Evolutionary conservation across 2,888 invertebrate species (phyloP).

Genomic region (Callimorpha dominula): DNA sequence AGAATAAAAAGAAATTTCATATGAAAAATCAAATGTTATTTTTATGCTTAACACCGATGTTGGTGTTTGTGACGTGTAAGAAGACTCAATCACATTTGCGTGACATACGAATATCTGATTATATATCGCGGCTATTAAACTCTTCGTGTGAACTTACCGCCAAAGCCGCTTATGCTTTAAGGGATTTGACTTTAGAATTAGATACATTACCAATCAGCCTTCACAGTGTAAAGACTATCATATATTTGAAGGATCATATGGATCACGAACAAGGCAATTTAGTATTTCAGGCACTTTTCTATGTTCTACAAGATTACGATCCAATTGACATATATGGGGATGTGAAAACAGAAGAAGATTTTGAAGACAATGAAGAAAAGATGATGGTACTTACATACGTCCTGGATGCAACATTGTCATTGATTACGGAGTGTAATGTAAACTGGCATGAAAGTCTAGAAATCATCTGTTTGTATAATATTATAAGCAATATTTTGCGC

Average conservation of each 20-base stretch:
- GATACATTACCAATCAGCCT: constrained; percentile 78
- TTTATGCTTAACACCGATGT: constrained; percentile 88
- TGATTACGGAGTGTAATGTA: constrained; percentile 90
- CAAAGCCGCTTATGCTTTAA: constrained; percentile 86
- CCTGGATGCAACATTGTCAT: constrained; percentile 88
- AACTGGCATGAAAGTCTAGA: constrained; percentile 93
- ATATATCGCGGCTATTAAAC: constrained; percentile 87
- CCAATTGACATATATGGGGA: constrained; percentile 62
- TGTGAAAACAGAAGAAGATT: constrained; percentile 52
- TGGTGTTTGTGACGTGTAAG: constrained; percentile 69
- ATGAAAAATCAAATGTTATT: constrained; percentile 88
- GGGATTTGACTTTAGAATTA: constrained; percentile 83
- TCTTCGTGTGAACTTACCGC: constrained; percentile 88
- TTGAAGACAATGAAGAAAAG: constrained; percentile 68
- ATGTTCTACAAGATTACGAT: constrained; percentile 86
- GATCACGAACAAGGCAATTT: constrained; percentile 88
- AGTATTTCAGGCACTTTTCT: constrained; percentile 88
- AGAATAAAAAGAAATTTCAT: constrained; percentile 61
- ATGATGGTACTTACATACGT: constrained; percentile 88
- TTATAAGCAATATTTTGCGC: constrained; percentile 74
- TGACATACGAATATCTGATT: constrained; percentile 87
- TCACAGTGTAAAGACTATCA: constrained; percentile 85
- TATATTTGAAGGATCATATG: constrained; percentile 86
- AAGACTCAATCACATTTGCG: constrained; percentile 55
- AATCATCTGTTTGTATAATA: constrained; percentile 88